phyloP scores from a whole-genome alignment of 2,797 vertebrate genomes.

The Allobates femoralis region DNA sequence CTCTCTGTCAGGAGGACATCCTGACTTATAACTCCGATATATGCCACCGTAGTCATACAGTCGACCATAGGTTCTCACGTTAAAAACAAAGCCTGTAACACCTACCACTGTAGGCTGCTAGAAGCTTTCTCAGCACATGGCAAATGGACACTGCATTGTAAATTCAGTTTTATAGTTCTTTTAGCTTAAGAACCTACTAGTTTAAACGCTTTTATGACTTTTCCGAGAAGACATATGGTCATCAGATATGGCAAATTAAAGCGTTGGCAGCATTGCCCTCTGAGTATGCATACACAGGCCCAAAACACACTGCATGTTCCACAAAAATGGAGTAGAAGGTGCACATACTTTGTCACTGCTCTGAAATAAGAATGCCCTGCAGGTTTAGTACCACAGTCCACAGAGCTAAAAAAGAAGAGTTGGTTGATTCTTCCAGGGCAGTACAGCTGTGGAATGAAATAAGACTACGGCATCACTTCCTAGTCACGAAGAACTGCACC shows the following conservation, averaged over 20 bases:
- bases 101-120: too few relatives aligned
- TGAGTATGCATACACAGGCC: background rate
- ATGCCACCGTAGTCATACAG: too few relatives aligned
- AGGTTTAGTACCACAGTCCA: background rate
- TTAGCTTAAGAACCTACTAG: too few relatives aligned
- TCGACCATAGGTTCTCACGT: too few relatives aligned
- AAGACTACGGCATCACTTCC: background rate
- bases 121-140: too few relatives aligned
- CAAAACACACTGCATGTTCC: background rate
- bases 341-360: background rate
- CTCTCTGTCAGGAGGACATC: too few relatives aligned
- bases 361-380: background rate
- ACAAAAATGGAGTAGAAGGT: slow-evolving; percentile 7
- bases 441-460: background rate
- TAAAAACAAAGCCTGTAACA: too few relatives aligned
- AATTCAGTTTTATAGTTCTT: too few relatives aligned
- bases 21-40: too few relatives aligned
- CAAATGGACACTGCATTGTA: too few relatives aligned
- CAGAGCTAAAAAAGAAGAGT: background rate
- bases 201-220: background rate
- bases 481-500: background rate
- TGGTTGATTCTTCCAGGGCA: background rate
- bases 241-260: background rate
- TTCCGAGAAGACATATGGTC: background rate
- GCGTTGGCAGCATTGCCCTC: background rate